A percentile compares a stretch with the other conserved stretches of the same genome.
phyloP scores from a whole-genome alignment of 2,888 invertebrate genomes.

The Oscheius sp. region DNA sequence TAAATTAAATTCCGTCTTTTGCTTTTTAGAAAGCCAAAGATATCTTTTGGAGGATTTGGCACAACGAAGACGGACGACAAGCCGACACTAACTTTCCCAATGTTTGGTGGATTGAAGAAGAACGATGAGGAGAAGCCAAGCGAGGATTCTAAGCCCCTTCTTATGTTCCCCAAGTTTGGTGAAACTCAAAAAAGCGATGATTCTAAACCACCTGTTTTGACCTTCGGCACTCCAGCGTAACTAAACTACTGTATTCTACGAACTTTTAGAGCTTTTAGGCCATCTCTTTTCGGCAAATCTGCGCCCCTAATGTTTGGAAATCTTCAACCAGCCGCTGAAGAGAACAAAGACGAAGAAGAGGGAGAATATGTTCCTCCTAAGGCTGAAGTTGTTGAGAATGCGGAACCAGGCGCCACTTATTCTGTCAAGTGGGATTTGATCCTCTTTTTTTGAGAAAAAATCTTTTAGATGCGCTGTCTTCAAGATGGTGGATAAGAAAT shows the following conservation, averaged over 20 bases:
- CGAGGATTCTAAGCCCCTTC: background rate
- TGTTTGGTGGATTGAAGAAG: constrained; percentile 1
- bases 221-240: constrained; percentile 6
- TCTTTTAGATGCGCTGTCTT: constrained; percentile 50
- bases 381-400: constrained; percentile 50
- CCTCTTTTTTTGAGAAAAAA: background rate
- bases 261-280: background rate
- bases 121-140: background rate
- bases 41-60: constrained; percentile 7
- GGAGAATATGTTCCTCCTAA: constrained; percentile 59
- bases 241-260: background rate
- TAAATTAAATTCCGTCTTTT: background rate
- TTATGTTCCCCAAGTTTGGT: constrained; percentile 14
- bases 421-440: constrained; percentile 44
- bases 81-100: background rate
- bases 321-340: no score
- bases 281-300: constrained; percentile 21
- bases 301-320: background rate
- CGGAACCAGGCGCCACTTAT: constrained; percentile 47
- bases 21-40: background rate
- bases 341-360: constrained; percentile 27
- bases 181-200: background rate
- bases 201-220: constrained; percentile 6
- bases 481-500: constrained; percentile 49
- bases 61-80: background rate